phyloP scores from a whole-genome alignment of 2,797 vertebrate species.

The Sebastes hubbsi region DNA sequence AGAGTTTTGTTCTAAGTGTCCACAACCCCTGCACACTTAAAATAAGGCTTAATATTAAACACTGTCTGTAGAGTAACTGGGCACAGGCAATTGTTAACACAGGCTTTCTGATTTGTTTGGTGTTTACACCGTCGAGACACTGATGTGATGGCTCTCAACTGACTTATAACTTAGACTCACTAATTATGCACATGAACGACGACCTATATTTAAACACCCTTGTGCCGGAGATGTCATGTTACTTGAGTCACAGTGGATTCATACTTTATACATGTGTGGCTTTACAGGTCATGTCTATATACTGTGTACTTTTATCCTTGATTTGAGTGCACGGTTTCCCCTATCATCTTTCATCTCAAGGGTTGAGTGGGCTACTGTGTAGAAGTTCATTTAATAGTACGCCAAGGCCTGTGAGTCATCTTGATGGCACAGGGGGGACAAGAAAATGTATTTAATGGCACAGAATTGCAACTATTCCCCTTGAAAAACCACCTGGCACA shows the following conservation, averaged over 20 bases:
- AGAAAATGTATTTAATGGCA: conserved; percentile 13
- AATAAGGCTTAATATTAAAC: conserved; percentile 12
- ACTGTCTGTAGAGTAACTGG: conserved; percentile 4
- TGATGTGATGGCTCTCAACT: conserved; percentile 25
- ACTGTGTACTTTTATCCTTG: conserved; percentile 34
- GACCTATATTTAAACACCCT: conserved; percentile 31
- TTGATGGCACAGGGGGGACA: not conserved
- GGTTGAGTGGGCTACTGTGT: not conserved
- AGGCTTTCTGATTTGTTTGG: not conserved
- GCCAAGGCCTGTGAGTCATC: conserved; percentile 14
- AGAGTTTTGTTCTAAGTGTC: conserved; percentile 62
- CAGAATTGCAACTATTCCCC: conserved; percentile 2
- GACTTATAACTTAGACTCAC: conserved; percentile 17
- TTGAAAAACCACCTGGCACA: conserved; percentile 26
- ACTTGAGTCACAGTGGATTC: conserved; percentile 38
- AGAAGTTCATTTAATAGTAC: not conserved
- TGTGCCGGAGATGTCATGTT: conserved; percentile 17
- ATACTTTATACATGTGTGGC: conserved; percentile 31
- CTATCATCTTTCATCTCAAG: not conserved
- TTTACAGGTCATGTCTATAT: conserved; percentile 6
- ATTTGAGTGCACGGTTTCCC: conserved; percentile 18
- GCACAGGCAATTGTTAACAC: not conserved
- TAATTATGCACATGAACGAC: conserved; percentile 27
- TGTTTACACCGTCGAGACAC: not conserved
- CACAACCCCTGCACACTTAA: conserved; percentile 1